Base-by-base conservation (phyloP, 37 sponge, comb jelly and placozoan genomes). In the Cliona cf. orientalis region DNA sequence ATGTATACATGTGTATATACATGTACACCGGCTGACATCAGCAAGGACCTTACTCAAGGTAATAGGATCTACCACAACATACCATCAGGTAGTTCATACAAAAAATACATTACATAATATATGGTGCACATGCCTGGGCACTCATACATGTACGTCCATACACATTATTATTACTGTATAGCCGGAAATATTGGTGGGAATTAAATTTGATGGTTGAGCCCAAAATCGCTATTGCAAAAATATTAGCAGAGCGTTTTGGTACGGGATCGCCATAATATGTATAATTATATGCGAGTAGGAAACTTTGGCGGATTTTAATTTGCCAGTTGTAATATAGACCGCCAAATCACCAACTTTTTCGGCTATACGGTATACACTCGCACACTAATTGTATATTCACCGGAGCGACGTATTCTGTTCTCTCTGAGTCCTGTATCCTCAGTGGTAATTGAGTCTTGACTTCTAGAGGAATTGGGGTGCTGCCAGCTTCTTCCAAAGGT, bases 391-490 rank as follows among this genome's bases (percentile, higher is more conserved):
- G 1, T 22, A 5, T 29, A 72, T 81, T 80, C 36, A 87, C 88
- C 28, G 88, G 88, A 37, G 88, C 75, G 0, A 87, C 88, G 59
- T 87, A 87, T 69, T 87, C 81, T 59, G 88, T 87, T 42, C 88
- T 67, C 35, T 81, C 88, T 0, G 88, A 64, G 65, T 87, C 88
- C 33, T 87, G 88, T 12, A 81, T 87, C 46, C 62, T 81, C 17
- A 87, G 80, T 22, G 81, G 74, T 0, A 72, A 82, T 25, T 80
- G 71, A 0, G 81, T 69, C 70, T 80, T 57, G 3, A 41, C 61
- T 68, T 69, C 70, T n/a, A 38, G 31, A 4, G 81, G n/a, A n/a
- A n/a, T n/a, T n/a, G n/a, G 44, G 3, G 33, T 31, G 56, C 14
- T 28, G 31, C 35, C 4, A 1, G 29, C 26, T 1, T 46, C 55